These are phyloP conservation scores for Ursus arctos DNA, from an alignment of 2,113 vertebrate genomes.

Conservation along the genomic window DNA sequence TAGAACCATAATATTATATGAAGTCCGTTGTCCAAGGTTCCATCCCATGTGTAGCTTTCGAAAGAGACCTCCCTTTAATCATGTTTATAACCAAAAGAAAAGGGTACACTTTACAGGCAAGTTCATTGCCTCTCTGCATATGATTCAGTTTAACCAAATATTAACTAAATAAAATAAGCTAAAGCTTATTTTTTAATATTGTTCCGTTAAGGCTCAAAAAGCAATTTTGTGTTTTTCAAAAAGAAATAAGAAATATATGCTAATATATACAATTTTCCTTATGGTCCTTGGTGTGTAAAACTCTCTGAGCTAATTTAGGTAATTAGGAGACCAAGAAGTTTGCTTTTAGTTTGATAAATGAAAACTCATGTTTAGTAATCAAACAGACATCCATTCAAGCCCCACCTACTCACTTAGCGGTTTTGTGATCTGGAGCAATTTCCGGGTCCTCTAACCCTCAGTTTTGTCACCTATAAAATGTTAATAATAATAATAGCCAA, in stretches of 20 bases:
- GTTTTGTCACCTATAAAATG: neutral
- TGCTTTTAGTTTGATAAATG: neutral
- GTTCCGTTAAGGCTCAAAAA: neutral
- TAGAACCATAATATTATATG: neutral
- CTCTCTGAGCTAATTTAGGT: neutral
- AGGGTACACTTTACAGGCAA: neutral
- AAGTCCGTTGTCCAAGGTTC: neutral
- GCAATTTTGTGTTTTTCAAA: neutral
- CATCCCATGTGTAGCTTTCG: neutral
- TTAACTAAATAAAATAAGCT: neutral
- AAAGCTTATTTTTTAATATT: neutral
- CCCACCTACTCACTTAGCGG: neutral
- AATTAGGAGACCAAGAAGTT: neutral
- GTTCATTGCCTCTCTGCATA: neutral
- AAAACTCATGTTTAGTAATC: neutral
- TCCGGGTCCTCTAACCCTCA: neutral
- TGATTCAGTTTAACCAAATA: neutral
- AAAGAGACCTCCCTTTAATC: conserved; percentile 1
- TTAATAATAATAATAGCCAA: neutral
- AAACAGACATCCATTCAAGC: neutral
- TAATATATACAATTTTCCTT: neutral
- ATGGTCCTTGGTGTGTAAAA: neutral
- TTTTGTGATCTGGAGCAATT: neutral
- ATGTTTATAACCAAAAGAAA: neutral
- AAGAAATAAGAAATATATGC: neutral